These are phyloP conservation scores for Spodoptera picta DNA, from an alignment of 2,888 invertebrate species.

Conservation along the genomic window DNA sequence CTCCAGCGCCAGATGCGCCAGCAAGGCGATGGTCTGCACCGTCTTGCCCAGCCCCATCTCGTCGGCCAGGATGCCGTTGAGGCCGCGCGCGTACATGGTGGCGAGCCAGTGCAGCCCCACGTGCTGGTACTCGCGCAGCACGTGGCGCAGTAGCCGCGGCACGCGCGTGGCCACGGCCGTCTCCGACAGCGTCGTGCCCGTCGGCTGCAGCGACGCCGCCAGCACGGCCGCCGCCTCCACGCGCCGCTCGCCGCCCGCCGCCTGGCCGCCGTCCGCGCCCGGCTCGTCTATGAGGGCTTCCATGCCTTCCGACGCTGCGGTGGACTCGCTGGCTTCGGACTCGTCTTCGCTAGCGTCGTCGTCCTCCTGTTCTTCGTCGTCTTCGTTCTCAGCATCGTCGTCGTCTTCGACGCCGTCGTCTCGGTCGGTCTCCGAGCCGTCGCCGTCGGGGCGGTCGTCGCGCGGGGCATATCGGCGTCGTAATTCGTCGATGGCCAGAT, in stretches of 20 bases:
- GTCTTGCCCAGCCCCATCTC: constrained; percentile 99
- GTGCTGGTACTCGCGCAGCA: constrained; percentile 98
- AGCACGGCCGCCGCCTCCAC: constrained; percentile 97
- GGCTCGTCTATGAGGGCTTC: constrained; percentile 52
- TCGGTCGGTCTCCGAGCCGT: neutral
- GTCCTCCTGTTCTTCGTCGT: constrained; percentile 16
- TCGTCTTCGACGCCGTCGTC: constrained; percentile 48
- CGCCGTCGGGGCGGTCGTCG: constrained; percentile 34
- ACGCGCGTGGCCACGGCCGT: constrained; percentile 97
- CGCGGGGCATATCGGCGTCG: constrained; percentile 90
- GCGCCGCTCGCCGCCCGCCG: constrained; percentile 89
- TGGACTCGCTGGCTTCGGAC: constrained; percentile 52
- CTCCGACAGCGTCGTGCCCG: constrained; percentile 98
- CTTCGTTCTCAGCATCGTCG: constrained; percentile 47
- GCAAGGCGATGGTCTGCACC: constrained; percentile 97
- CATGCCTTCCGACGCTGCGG: constrained; percentile 68
- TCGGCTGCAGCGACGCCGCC: constrained; percentile 98
- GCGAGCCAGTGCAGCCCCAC: constrained; percentile 99
- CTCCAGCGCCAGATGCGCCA: constrained; percentile 98
- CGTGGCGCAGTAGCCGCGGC: constrained; percentile 96
- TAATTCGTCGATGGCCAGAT: constrained; percentile 94
- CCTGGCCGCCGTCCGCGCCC: constrained; percentile 27
- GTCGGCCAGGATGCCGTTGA: constrained; percentile 98
- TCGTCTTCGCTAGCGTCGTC: constrained; percentile 58
- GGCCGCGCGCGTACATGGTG: constrained; percentile 97